phyloP scores from a whole-genome alignment of 1,140 invertebrate genomes.

The Drosophila gunungcola region DNA sequence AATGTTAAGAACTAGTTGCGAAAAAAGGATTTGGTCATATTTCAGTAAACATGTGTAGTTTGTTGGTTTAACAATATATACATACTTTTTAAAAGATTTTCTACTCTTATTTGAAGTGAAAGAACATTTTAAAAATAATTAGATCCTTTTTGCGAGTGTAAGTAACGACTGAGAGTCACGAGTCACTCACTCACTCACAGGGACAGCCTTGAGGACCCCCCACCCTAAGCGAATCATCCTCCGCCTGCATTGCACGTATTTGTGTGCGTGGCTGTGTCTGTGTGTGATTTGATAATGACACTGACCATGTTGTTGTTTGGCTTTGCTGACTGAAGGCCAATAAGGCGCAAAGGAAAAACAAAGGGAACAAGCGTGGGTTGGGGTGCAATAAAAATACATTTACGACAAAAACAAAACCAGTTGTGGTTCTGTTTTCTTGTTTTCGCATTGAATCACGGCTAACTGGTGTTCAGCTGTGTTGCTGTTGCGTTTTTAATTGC shows the following conservation, averaged over 20 bases:
- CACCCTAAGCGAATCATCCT: neutral
- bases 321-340: conserved; percentile 41
- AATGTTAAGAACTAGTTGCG: too few species aligned
- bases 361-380: conserved; percentile 37
- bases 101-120: too few species aligned
- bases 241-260: conserved; percentile 25
- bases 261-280: conserved; percentile 30
- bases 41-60: too few species aligned
- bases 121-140: neutral
- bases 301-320: conserved; percentile 61
- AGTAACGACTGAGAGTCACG: conserved; percentile 32
- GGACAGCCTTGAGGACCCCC: conserved; percentile 39
- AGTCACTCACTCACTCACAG: conserved; percentile 39
- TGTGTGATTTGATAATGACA: conserved; percentile 71
- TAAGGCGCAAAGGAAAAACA: conserved; percentile 43
- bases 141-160: conserved; percentile 15
- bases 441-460: conserved; percentile 33
- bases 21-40: too few species aligned
- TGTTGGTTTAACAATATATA: too few species aligned
- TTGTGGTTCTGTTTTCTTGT: conserved; percentile 42
- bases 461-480: conserved; percentile 43
- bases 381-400: conserved; percentile 20
- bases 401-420: conserved; percentile 26
- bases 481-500: conserved; percentile 46
- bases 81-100: too few species aligned